These are phyloP conservation scores for Trichopria drosophilae DNA, from an alignment of 2,888 invertebrate species.

Conservation along the genomic window DNA sequence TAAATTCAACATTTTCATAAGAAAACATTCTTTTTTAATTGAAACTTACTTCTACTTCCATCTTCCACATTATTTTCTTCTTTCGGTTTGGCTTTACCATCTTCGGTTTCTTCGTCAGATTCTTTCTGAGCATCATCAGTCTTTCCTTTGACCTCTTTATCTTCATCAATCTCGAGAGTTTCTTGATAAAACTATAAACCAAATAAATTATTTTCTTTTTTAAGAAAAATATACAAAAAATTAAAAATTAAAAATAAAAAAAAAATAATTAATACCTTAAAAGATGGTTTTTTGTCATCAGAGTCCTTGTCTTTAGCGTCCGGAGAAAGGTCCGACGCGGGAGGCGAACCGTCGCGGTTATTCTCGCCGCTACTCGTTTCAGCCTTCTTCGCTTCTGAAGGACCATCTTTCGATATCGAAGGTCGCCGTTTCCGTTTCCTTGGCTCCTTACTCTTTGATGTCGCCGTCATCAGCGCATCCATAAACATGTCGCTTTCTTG, in stretches of 20 bases:
- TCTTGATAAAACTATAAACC: constrained; percentile 81
- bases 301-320: constrained; percentile 34
- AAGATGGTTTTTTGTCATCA: constrained; percentile 58
- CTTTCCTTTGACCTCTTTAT: constrained; percentile 60
- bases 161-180: constrained; percentile 75
- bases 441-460: constrained; percentile 72
- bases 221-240: constrained; percentile 14
- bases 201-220: background rate
- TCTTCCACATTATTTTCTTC: constrained; percentile 44
- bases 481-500: constrained; percentile 93
- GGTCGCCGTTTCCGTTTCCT: constrained; percentile 78
- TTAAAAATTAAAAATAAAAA: constrained; percentile 3
- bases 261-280: constrained; percentile 53
- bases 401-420: constrained; percentile 71
- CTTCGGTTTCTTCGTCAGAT: constrained; percentile 46
- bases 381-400: constrained; percentile 62
- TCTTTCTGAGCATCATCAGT: constrained; percentile 46
- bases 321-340: constrained; percentile 49
- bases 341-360: constrained; percentile 58
- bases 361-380: constrained; percentile 52
- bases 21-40: constrained; percentile 2
- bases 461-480: constrained; percentile 83
- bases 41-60: constrained; percentile 45
- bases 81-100: constrained; percentile 51
- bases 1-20: background rate